A percentile compares a stretch with the other conserved stretches of the same genome.
phyloP scores from a whole-genome alignment of 2,888 invertebrate species.

The Chaetogeoica ovagalla region DNA sequence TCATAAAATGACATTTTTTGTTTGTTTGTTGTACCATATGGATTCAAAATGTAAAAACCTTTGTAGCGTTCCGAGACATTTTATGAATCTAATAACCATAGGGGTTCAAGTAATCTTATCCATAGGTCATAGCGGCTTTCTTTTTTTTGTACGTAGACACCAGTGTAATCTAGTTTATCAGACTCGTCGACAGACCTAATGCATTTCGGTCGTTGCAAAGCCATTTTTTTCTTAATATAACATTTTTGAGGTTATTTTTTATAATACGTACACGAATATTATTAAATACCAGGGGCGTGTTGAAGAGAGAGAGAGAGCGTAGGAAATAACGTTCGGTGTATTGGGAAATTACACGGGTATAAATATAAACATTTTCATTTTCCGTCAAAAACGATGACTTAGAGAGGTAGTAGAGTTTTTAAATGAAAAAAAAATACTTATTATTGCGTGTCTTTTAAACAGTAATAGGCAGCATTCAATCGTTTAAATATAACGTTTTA shows the following conservation, averaged over 20 bases:
- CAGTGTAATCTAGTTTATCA: constrained; percentile 20
- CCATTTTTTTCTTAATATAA: not conserved
- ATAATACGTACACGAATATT: not conserved
- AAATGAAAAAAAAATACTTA: too few species aligned
- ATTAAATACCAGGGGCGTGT: too few species aligned
- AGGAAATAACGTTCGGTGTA: too few species aligned
- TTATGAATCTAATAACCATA: constrained; percentile 46
- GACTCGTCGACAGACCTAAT: not conserved
- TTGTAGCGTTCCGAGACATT: constrained; percentile 2
- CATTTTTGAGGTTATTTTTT: constrained; percentile 13
- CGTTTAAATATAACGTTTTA: not conserved
- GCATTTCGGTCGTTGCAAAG: not conserved
- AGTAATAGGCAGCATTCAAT: too few species aligned
- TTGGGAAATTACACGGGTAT: too few species aligned
- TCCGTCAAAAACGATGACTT: too few species aligned
- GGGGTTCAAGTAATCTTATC: constrained; percentile 49
- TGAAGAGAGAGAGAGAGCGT: too few species aligned
- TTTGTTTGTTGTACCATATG: too few species aligned
- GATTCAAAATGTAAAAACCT: not conserved
- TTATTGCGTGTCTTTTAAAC: too few species aligned
- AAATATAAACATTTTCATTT: too few species aligned
- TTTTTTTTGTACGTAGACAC: not conserved
- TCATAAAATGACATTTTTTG: constrained; percentile 4
- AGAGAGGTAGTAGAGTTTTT: too few species aligned
- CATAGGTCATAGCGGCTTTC: constrained; percentile 25